These are phyloP conservation scores for Folsomia manolachei DNA, from an alignment of 2,888 invertebrate species.

Conservation along the genomic window DNA sequence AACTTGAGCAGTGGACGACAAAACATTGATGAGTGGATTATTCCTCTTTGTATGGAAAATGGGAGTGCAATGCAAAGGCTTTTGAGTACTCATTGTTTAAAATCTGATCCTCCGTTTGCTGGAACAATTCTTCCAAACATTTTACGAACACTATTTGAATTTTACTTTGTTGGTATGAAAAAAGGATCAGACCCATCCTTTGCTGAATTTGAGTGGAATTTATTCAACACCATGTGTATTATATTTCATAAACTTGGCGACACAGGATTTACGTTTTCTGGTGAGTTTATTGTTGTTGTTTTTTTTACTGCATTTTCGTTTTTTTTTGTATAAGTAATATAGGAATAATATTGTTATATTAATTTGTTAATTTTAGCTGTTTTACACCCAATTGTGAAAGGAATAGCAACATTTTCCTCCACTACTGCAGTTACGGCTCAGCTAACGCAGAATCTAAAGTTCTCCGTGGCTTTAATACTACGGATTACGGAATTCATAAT, in stretches of 20 bases:
- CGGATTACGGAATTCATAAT: constrained; percentile 31
- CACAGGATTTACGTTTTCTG: constrained; percentile 27
- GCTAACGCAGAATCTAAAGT: constrained; percentile 22
- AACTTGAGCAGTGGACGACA: constrained; percentile 26
- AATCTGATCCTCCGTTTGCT: constrained; percentile 22
- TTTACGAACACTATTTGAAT: constrained; percentile 37
- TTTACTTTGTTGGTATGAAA: constrained; percentile 33
- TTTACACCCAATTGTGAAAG: constrained; percentile 17
- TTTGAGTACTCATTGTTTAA: constrained; percentile 23
- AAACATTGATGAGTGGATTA: constrained; percentile 38
- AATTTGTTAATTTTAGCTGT: constrained; percentile 10
- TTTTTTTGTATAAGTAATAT: no score
- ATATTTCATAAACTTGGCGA: constrained; percentile 35
- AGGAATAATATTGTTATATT: no score
- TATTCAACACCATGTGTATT: constrained; percentile 32
- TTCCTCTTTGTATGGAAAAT: constrained; percentile 41
- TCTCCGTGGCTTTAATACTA: constrained; percentile 28
- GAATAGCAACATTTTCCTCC: not conserved
- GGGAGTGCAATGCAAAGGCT: constrained; percentile 36
- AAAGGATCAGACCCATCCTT: constrained; percentile 8
- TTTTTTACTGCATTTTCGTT: not conserved
- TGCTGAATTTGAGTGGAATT: constrained; percentile 27
- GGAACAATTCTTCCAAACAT: constrained; percentile 40
- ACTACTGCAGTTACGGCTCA: not conserved
- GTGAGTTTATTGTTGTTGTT: constrained; percentile 12